phyloP scores from a whole-genome alignment of 2,113 vertebrate species.

The Philantomba maxwellii region DNA sequence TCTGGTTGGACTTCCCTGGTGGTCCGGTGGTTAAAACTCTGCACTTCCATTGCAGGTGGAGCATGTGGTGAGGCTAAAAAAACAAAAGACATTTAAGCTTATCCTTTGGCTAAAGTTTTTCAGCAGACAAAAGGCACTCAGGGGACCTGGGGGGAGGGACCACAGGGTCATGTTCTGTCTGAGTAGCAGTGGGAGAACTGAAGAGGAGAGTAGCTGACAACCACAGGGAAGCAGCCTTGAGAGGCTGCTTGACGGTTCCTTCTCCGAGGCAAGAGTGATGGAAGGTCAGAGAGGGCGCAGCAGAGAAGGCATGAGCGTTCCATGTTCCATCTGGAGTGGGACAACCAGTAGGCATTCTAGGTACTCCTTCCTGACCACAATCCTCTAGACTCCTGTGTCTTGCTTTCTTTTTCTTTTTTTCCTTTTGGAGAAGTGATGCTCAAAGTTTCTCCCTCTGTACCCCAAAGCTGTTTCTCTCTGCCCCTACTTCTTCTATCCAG shows the following conservation, averaged over 20 bases:
- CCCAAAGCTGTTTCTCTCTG: neutral
- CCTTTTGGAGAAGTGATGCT: neutral
- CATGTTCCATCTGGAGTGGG: neutral
- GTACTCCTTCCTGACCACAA: neutral
- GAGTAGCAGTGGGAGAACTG: neutral
- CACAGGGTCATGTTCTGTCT: neutral
- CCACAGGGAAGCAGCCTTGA: neutral
- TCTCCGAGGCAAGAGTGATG: neutral
- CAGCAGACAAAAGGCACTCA: neutral
- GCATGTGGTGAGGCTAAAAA: neutral
- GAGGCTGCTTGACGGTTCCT: neutral
- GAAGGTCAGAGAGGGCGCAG: neutral
- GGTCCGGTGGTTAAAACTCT: neutral
- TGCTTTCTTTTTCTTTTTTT: neutral
- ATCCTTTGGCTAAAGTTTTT: neutral
- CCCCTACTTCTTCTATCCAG: no score
- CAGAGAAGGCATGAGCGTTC: neutral
- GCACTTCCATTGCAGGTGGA: neutral
- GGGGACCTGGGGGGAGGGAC: neutral
- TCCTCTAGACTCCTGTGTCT: neutral
- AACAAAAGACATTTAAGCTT: neutral
- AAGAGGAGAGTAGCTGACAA: neutral
- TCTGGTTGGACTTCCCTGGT: neutral
- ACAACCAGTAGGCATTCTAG: neutral
- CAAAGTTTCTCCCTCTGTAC: neutral